These are phyloP conservation scores for Gibbula magus DNA, from an alignment of 2,888 invertebrate species.

Conservation along the genomic window DNA sequence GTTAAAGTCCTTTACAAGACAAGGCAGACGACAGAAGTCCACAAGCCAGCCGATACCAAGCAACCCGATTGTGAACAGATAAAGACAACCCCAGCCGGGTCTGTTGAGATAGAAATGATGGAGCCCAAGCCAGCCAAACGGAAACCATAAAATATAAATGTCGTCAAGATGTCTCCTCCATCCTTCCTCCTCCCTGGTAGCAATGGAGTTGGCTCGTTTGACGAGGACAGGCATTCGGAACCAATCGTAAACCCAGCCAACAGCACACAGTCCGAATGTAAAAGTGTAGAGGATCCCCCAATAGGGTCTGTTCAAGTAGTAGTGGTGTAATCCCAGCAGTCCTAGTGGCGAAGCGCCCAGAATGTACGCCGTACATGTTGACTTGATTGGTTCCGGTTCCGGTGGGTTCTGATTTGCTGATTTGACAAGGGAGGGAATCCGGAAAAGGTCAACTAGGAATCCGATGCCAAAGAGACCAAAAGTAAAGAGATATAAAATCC, in stretches of 20 bases:
- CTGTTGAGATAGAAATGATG: constrained; percentile 56
- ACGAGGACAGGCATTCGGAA: constrained; percentile 56
- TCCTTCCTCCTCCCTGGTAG: constrained; percentile 1
- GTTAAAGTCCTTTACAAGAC: constrained; percentile 53
- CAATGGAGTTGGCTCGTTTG: constrained; percentile 44
- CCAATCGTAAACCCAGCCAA: constrained; percentile 62
- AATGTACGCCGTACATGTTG: constrained; percentile 18
- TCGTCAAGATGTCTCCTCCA: constrained; percentile 49
- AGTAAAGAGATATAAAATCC: constrained; percentile 32
- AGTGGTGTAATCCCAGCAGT: constrained; percentile 36
- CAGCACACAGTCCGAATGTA: constrained; percentile 31
- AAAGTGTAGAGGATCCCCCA: constrained; percentile 38
- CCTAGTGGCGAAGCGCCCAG: constrained; percentile 25
- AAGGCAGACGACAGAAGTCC: constrained; percentile 54
- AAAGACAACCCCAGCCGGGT: constrained; percentile 54
- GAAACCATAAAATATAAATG: constrained; percentile 58
- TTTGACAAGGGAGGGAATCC: constrained; percentile 29
- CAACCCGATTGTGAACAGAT: constrained; percentile 57
- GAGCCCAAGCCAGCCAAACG: constrained; percentile 48
- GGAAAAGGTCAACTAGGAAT: constrained; percentile 32
- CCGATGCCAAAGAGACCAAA: constrained; percentile 35
- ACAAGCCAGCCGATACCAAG: constrained; percentile 58
- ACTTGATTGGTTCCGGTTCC: background rate
- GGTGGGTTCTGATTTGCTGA: constrained; percentile 17
- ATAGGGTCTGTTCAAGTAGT: constrained; percentile 38